phyloP scores from a whole-genome alignment of 2,797 vertebrate species.

The Gorsachius magnificus region DNA sequence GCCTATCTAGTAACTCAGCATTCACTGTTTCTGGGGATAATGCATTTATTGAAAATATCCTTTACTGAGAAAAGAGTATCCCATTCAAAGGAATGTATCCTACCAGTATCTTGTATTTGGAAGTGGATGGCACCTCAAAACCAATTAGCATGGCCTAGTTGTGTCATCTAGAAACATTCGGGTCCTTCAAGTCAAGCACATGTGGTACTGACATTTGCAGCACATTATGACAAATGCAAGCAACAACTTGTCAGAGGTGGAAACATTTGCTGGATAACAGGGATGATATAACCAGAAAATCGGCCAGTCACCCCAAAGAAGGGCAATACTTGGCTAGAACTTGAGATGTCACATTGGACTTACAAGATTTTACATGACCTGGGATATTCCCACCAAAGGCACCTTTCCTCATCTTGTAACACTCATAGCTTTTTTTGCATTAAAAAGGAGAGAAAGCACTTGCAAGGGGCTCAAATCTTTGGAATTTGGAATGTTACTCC shows the following conservation, averaged over 20 bases:
- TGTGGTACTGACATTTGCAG: not conserved
- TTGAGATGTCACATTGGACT: not conserved
- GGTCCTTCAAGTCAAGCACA: not conserved
- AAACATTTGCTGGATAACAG: not conserved
- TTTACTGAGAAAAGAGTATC: not conserved
- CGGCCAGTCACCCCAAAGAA: not conserved
- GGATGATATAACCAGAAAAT: not conserved
- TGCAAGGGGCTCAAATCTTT: not conserved
- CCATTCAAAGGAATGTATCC: not conserved
- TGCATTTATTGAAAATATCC: not conserved
- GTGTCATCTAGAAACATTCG: not conserved
- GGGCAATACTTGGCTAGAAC: not conserved
- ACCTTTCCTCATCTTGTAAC: not conserved
- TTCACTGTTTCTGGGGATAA: not conserved
- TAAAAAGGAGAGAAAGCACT: not conserved
- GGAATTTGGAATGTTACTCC: not conserved
- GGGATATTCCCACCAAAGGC: not conserved
- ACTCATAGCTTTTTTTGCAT: not conserved
- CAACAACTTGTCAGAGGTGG: not conserved
- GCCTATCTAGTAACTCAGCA: not conserved
- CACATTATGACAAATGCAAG: not conserved
- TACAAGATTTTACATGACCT: not conserved
- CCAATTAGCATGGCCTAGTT: constrained; percentile 12
- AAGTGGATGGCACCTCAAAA: not conserved
- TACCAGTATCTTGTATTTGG: not conserved